phyloP scores from a whole-genome alignment of 2,113 vertebrate genomes.

The Grammomys surdaster region DNA sequence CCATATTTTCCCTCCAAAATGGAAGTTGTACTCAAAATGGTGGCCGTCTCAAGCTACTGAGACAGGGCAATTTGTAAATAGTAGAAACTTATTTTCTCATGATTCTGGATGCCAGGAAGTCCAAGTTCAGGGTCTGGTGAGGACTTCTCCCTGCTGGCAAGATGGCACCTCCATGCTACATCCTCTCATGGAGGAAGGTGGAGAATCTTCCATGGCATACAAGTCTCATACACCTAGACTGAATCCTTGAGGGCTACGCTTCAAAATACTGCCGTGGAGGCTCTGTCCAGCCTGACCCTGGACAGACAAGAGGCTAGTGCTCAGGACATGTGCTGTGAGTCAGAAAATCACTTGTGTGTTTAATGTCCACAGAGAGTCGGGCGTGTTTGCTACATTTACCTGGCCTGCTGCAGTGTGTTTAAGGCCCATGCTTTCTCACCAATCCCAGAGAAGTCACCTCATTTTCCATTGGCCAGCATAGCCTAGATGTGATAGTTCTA shows the following conservation, averaged over 20 bases:
- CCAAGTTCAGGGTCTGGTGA: neutral
- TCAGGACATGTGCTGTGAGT: accelerated
- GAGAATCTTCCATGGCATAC: neutral
- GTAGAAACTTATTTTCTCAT: neutral
- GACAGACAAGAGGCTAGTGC: neutral
- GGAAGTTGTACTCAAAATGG: neutral
- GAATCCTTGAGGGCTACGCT: neutral
- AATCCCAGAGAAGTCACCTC: neutral
- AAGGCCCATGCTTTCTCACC: neutral
- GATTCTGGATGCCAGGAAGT: neutral
- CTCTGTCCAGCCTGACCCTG: neutral
- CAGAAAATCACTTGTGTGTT: neutral
- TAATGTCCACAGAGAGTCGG: neutral
- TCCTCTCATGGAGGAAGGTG: neutral
- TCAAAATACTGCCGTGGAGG: neutral
- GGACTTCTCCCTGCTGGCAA: neutral
- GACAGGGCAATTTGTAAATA: neutral
- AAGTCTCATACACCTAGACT: too few relatives aligned
- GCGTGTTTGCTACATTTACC: too few relatives aligned
- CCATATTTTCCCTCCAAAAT: neutral
- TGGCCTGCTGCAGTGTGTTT: too few relatives aligned
- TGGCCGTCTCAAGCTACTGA: neutral
- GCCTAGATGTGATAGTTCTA: neutral
- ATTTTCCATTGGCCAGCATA: neutral
- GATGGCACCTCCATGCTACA: neutral